Evolutionary conservation across 2,888 invertebrate species (phyloP).

Genomic region (Pandemis corylana): DNA sequence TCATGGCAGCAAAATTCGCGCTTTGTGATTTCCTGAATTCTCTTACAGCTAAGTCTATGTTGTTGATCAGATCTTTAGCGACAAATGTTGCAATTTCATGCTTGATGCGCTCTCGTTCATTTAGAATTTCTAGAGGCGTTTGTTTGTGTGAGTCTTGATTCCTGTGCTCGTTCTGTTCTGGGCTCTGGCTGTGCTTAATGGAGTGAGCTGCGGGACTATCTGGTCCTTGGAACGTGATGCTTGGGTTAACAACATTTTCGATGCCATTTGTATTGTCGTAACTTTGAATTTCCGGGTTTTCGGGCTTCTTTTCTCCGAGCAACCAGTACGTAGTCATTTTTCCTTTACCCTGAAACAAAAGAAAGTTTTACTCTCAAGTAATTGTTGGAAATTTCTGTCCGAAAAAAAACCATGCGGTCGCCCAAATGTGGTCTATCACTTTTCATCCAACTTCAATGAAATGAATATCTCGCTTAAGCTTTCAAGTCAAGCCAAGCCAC

Average conservation of each 20-base stretch:
- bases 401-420: too few species aligned
- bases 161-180: conserved; percentile 69
- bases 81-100: conserved; percentile 80
- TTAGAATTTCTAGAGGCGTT: conserved; percentile 64
- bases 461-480: too few species aligned
- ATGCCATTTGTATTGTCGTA: conserved; percentile 55
- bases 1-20: conserved; percentile 60
- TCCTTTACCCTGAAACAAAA: conserved; percentile 90
- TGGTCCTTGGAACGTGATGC: conserved; percentile 80
- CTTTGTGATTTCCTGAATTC: conserved; percentile 77
- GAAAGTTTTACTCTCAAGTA: not conserved
- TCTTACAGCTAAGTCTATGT: conserved; percentile 74
- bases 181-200: conserved; percentile 71
- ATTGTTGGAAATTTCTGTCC: not conserved
- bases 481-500: too few species aligned
- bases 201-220: conserved; percentile 79
- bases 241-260: conserved; percentile 66
- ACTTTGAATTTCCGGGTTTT: conserved; percentile 48
- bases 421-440: too few species aligned
- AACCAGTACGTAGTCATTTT: conserved; percentile 96
- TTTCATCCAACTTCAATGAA: too few species aligned
- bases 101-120: conserved; percentile 75
- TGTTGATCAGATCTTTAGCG: conserved; percentile 78
- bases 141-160: conserved; percentile 50
- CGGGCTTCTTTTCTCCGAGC: conserved; percentile 87